Conservation (phyloP, 2,113 vertebrate genomes). For the Rhombomys opimus region DNA sequence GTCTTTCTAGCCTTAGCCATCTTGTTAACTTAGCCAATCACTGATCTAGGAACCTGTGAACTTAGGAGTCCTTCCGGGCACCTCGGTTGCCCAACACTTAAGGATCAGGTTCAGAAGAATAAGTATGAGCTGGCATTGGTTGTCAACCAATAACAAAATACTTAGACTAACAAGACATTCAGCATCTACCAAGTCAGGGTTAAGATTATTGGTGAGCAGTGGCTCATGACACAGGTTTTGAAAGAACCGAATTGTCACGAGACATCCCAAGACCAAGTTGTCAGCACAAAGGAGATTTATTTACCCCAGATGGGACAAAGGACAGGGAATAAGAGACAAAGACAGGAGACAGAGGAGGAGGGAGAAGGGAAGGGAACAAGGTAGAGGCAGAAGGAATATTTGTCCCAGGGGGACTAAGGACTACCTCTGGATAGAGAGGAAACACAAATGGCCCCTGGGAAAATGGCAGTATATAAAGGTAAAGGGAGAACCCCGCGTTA, state of each 20-base stretch:
- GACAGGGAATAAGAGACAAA: background rate
- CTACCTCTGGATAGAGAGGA: background rate
- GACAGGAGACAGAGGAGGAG: background rate
- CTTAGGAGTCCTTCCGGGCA: conserved; percentile 50
- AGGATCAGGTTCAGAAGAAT: conserved; percentile 58
- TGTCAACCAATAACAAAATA: conserved; percentile 44
- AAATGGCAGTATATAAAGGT: background rate
- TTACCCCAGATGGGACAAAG: background rate
- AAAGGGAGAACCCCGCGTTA: background rate
- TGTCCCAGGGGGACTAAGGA: background rate
- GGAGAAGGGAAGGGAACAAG: background rate
- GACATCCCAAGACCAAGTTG: background rate
- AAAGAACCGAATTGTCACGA: background rate
- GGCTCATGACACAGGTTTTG: background rate
- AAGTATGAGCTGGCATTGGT: conserved; percentile 39
- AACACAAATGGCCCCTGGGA: background rate
- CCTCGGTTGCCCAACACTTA: background rate
- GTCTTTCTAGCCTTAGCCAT: background rate
- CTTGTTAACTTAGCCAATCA: conserved; percentile 53
- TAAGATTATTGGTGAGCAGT: background rate
- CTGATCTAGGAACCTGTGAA: conserved; percentile 53
- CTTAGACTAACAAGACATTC: conserved; percentile 35
- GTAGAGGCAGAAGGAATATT: background rate
- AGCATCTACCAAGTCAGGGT: conserved; percentile 42
- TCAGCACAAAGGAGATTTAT: background rate